Percentiles rank a stretch among this genome's conserved stretches.
phyloP scores from a whole-genome alignment of 1,140 invertebrate genomes.

The Diuraphis noxia region DNA sequence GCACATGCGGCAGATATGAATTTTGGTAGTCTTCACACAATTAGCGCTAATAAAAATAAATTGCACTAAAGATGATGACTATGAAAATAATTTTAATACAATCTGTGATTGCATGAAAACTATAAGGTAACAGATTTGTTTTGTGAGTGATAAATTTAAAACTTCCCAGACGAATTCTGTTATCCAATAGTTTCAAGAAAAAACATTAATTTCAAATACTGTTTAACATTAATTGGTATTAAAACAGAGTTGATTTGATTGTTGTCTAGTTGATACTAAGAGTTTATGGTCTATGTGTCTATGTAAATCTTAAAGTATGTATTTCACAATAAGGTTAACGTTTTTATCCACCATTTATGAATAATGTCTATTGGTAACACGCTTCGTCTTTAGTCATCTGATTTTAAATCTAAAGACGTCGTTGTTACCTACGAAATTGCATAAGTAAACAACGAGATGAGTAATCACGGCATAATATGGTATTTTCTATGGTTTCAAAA shows the following conservation, averaged over 20 bases:
- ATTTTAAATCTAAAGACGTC: slow-evolving; percentile 27
- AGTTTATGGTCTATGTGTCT: not conserved
- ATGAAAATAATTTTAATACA: not conserved
- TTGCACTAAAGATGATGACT: not conserved
- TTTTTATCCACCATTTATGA: not conserved
- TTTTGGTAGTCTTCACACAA: too few species aligned
- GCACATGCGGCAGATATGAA: too few species aligned
- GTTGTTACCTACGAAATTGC: slow-evolving; percentile 24
- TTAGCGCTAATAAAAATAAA: not conserved
- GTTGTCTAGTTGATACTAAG: too few species aligned
- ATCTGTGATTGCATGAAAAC: not conserved
- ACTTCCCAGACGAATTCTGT: not conserved
- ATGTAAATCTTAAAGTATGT: not conserved
- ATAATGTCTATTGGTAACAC: slow-evolving; percentile 37
- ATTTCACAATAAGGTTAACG: not conserved
- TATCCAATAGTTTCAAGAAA: not conserved
- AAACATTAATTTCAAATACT: not conserved
- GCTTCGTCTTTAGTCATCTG: slow-evolving; percentile 8
- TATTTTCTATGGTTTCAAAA: not conserved
- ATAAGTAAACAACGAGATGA: not conserved
- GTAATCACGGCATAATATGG: not conserved
- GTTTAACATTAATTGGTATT: not conserved
- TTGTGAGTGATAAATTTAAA: not conserved
- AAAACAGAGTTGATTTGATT: not conserved
- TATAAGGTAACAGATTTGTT: not conserved